phyloP scores from a whole-genome alignment of 2,797 vertebrate genomes.

The Enteromius fasciolatus region DNA sequence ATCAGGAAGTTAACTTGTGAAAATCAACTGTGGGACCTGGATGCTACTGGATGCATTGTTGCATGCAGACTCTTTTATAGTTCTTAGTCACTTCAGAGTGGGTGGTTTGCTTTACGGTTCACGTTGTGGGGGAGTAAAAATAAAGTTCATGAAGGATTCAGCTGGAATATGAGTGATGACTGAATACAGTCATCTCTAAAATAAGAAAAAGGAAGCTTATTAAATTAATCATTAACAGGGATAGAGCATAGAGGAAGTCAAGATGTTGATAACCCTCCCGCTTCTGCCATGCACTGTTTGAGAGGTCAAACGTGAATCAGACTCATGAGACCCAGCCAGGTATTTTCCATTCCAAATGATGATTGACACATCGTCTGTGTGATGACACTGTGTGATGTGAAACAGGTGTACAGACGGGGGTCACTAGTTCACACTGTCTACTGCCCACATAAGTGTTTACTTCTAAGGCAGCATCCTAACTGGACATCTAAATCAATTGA shows the following conservation, averaged over 20 bases:
- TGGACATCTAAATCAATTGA: neutral
- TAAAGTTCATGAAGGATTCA: constrained; percentile 7
- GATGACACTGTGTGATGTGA: neutral
- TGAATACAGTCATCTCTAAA: neutral
- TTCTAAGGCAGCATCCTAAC: constrained; percentile 4
- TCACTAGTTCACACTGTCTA: too few species aligned
- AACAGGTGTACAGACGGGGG: neutral
- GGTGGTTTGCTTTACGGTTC: neutral
- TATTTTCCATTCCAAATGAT: constrained; percentile 20
- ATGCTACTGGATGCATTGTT: neutral
- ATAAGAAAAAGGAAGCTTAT: constrained; percentile 4
- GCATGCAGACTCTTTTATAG: neutral
- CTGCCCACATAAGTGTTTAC: too few species aligned
- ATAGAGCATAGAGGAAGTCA: neutral
- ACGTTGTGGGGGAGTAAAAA: neutral
- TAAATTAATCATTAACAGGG: neutral
- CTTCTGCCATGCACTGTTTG: neutral
- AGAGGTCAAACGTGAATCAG: constrained; percentile 21
- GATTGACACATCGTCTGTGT: neutral
- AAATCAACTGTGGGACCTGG: neutral
- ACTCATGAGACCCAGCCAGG: neutral
- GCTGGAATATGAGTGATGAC: constrained; percentile 4
- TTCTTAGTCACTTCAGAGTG: constrained; percentile 6
- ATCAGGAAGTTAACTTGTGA: neutral
- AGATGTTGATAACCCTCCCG: neutral